Conservation (phyloP, 2,888 invertebrate genomes). For the Apodemia mormo region DNA sequence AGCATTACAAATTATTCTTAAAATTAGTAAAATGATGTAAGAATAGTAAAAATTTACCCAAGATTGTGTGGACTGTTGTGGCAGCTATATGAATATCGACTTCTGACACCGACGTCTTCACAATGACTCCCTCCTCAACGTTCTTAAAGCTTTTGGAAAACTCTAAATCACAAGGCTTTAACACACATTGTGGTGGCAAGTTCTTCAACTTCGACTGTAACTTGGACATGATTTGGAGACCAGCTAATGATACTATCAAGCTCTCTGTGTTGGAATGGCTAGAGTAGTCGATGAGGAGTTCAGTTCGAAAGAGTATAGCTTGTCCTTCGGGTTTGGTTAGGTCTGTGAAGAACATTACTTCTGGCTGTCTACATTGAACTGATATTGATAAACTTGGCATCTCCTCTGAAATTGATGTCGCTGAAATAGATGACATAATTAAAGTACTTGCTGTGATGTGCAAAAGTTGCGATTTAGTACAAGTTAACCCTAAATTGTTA, state of each 20-base stretch:
- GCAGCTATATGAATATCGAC: conserved; percentile 88
- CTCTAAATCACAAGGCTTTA: conserved; percentile 87
- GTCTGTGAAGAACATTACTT: conserved; percentile 88
- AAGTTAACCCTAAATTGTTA: no score
- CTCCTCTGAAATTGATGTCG: conserved; percentile 72
- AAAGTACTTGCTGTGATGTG: neutral
- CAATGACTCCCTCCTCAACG: conserved; percentile 84
- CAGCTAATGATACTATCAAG: conserved; percentile 76
- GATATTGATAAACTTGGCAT: conserved; percentile 84
- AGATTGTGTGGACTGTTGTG: conserved; percentile 86
- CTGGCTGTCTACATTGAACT: conserved; percentile 88
- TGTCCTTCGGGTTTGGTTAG: conserved; percentile 83
- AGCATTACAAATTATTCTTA: no score
- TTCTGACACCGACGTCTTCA: conserved; percentile 84
- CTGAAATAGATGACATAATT: conserved; percentile 49
- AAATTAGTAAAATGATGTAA: neutral
- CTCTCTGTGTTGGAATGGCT: conserved; percentile 84
- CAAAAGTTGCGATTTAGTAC: neutral
- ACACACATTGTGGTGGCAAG: conserved; percentile 80
- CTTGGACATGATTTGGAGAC: conserved; percentile 79
- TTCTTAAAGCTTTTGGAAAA: conserved; percentile 83
- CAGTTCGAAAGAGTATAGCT: conserved; percentile 85
- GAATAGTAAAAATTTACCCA: conserved; percentile 60
- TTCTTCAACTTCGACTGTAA: conserved; percentile 78
- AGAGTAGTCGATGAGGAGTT: conserved; percentile 87